These are phyloP conservation scores for Bombus consobrinus DNA, from an alignment of 1,140 invertebrate genomes.

Conservation along the genomic window DNA sequence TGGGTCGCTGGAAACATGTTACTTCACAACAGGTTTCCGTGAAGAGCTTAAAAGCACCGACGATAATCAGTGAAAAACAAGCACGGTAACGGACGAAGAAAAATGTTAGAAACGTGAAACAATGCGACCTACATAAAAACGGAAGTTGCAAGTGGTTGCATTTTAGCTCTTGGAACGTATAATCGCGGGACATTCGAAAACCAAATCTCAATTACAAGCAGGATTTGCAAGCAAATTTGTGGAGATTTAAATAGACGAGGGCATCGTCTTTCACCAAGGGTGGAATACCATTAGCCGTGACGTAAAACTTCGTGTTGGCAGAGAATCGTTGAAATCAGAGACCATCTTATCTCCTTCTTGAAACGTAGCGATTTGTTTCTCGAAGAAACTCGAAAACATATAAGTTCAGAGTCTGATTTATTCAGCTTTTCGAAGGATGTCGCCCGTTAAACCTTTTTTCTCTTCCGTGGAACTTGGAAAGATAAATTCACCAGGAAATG, in stretches of 20 bases:
- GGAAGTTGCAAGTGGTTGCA: neutral
- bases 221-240: neutral
- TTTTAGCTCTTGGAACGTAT: neutral
- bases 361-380: neutral
- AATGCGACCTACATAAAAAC: constrained; percentile 30
- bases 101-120: neutral
- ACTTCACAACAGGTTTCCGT: neutral
- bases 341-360: neutral
- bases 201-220: constrained; percentile 3
- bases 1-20: too few species aligned
- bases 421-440: neutral
- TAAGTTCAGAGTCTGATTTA: neutral
- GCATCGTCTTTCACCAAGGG: neutral
- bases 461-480: neutral
- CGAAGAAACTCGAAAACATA: neutral
- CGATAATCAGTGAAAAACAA: neutral
- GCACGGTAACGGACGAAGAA: neutral
- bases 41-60: constrained; percentile 1
- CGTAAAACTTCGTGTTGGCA: neutral
- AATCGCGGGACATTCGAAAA: neutral
- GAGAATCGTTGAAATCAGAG: neutral
- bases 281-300: neutral
- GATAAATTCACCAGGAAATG: neutral
- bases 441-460: neutral
- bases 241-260: neutral